phyloP scores from a whole-genome alignment of 2,113 vertebrate species.

The Zosterops japonicus region DNA sequence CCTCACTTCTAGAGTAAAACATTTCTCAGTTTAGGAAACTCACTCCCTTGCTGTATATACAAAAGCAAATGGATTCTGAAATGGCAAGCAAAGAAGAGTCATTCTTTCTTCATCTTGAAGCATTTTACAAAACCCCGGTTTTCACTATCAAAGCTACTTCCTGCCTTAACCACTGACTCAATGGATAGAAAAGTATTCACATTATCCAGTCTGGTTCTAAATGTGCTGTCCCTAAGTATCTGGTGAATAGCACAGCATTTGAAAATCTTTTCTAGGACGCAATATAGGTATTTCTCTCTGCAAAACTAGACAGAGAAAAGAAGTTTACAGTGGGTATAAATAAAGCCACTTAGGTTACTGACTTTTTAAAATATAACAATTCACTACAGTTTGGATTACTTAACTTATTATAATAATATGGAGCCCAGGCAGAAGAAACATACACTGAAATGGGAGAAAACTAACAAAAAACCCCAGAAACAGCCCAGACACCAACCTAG shows the following conservation, averaged over 20 bases:
- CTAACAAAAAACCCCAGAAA: accelerated
- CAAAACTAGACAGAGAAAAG: conserved; percentile 9
- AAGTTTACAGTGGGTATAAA: not conserved
- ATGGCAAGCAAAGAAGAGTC: not conserved
- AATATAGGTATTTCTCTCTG: not conserved
- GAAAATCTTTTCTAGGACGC: conserved; percentile 4
- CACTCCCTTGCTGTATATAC: not conserved
- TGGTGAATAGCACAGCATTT: not conserved
- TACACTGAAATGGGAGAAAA: not conserved
- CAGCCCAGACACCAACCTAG: not conserved
- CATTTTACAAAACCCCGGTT: not conserved
- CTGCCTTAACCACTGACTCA: not conserved
- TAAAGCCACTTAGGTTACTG: conserved; percentile 12
- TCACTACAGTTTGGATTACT: not conserved
- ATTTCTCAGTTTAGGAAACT: not conserved
- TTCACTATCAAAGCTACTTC: not conserved
- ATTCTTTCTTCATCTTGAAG: not conserved
- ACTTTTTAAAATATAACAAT: not conserved
- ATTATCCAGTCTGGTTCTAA: not conserved
- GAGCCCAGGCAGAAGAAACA: not conserved
- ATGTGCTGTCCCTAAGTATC: not conserved
- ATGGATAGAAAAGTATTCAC: not conserved
- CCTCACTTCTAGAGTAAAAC: not conserved
- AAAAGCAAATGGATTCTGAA: not conserved
- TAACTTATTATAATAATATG: not conserved